Evolutionary conservation across 1,140 invertebrate genomes (phyloP), one percentile per base, ranked within the genome.

Genomic region (Drosophila burlai): DNA sequence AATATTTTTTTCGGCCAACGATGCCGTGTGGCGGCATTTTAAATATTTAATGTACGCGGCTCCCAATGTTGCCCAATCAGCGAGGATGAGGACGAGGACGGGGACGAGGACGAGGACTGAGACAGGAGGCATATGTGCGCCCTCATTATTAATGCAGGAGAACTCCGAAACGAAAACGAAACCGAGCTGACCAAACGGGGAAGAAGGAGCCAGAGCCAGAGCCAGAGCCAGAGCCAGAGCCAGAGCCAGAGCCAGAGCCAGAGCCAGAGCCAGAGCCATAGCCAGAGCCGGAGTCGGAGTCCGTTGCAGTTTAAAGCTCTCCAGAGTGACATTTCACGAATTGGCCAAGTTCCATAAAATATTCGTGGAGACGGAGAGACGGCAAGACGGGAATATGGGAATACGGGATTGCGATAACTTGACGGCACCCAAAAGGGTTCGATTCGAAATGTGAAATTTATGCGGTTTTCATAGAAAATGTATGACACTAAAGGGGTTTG

Each of bases 301-400:
- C 21, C 42, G 15, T 29, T 55, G 66, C 61, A 78, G 74, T 91
- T 90, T 91, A 85, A 91, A 84, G 84, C 81, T 90, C 91, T 92
- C 91, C 66, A 83, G 91, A 92, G 91, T 92, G 87, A 91, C 91
- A 92, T 92, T 92, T 76, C 80, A 63, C 54, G 80, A 92, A 92
- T 92, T 92, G 91, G 91, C 83, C 81, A 85, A 81, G 84, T 79
- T 73, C 69, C 83, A 92, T 92, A 90, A 91, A 92, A 86, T 92
- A 72, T 59, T 45, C 47, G 55, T 52, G 46, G 49, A n/a, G 24
- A 15, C 18, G 21, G 34, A 47, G 31, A 7, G 9, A 21, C 24
- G 47, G 31, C 31, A 8, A 24, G 18, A 16, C 24, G 15, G 49
- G 10, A 9, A 26, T 11, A 36, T n/a, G 18, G 49, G n/a, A 50